Base-by-base conservation (phyloP, 2,797 vertebrate genomes). In the Leuciscus waleckii region DNA sequence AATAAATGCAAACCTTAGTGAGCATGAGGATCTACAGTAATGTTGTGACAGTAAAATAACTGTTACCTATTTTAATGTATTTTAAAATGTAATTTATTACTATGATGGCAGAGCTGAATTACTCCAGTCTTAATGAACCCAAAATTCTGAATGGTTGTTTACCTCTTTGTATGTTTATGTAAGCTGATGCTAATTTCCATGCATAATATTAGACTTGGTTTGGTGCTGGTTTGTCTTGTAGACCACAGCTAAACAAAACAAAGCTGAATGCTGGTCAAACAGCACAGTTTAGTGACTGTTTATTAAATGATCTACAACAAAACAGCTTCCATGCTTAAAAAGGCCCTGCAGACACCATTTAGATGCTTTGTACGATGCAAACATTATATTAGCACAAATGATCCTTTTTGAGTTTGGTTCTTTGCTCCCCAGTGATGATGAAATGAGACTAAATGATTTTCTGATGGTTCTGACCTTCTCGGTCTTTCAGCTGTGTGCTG, bases 401-500 rank as follows among this genome's bases (percentile, higher is more conserved):
- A 79, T 79, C 56, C 56, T 32, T 69, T 73, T 69, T 63, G 14
- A 74, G 68, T 35, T 78, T 23, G 37, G n/a, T 78, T 56, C 74
- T 84, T 84, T 84, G 65, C 54, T 84, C 75, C 29, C 21, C 32
- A 41, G 65, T 21, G 54, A 58, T 79, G 76, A 86, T 86, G 19
- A 43, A 85, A 89, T 88, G 75, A 85, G 78, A 63, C 61, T 69
- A 56, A 87, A 87, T 80, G 41, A 70, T 78, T 39, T 78, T 90
- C 74, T 61, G 77, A 90, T 51, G 69, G 75, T 75, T 81, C 10
- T 83, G 77, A 78, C 83, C 83, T 84, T 77, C 83, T 80, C 26
- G 2, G 29, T 82, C 29, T 79, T 49, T 79, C 21, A 69, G n/a
- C 65, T 32, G 26, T 17, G 21, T 69, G 26, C 61, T 78, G 86